phyloP scores from a whole-genome alignment of 1,140 invertebrate genomes.

The Eumaeus atala region DNA sequence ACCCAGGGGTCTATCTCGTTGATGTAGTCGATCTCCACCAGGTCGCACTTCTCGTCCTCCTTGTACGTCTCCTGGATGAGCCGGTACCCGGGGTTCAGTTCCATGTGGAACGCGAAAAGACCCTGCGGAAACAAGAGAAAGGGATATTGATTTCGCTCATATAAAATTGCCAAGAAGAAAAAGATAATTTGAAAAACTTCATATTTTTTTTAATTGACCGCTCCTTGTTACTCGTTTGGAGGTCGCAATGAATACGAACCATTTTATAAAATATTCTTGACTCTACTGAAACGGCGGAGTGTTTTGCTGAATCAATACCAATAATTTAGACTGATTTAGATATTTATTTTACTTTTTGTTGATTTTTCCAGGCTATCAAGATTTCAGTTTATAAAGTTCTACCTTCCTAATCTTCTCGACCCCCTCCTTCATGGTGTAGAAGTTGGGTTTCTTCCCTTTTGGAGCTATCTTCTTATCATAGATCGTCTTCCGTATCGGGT shows the following conservation, averaged over 20 bases:
- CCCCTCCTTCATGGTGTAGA: slow-evolving; percentile 75
- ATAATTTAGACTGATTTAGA: too few relatives aligned
- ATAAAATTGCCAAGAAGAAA: too few relatives aligned
- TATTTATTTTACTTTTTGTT: too few relatives aligned
- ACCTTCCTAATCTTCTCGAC: slow-evolving; percentile 72
- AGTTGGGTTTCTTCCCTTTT: slow-evolving; percentile 68
- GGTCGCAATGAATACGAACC: too few relatives aligned
- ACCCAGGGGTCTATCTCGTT: slow-evolving; percentile 76
- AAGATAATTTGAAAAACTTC: too few relatives aligned
- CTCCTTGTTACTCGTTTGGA: too few relatives aligned
- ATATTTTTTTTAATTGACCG: too few relatives aligned
- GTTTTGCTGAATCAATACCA: too few relatives aligned
- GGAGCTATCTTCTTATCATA: slow-evolving; percentile 76
- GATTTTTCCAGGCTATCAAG: neutral
- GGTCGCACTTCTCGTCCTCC: slow-evolving; percentile 79
- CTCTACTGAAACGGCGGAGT: too few relatives aligned
- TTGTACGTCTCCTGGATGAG: slow-evolving; percentile 77
- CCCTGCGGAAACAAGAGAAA: slow-evolving; percentile 32
- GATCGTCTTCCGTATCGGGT: slow-evolving; percentile 76
- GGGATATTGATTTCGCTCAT: too few relatives aligned
- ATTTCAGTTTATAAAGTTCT: neutral
- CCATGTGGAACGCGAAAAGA: slow-evolving; percentile 79
- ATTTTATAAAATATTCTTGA: too few relatives aligned
- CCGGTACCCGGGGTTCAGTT: slow-evolving; percentile 75
- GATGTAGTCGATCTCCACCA: slow-evolving; percentile 77